Base-by-base conservation (phyloP, 2,113 vertebrate species). In the Xyrauchen texanus region DNA sequence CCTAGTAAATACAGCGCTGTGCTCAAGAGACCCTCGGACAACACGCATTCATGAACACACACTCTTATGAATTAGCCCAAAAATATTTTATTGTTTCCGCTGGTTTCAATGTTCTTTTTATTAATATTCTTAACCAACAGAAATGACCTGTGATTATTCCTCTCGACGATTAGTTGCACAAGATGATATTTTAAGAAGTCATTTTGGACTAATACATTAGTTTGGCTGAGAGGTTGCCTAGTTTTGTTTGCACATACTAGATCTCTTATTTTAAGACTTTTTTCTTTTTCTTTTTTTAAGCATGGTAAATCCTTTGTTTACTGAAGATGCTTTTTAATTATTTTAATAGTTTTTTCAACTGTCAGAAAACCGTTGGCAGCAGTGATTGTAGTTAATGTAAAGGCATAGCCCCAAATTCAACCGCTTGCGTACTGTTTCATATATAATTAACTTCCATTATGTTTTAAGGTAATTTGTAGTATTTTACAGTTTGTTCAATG, bases 1-100 rank as follows among this genome's bases (percentile, higher is more conserved):
- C 70, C 68, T 7, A 76, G 70, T 34, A 85, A 81, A 78, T 85
- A 83, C 78, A 81, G 69, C 13, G 84, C 81, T 51, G 78, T 81
- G 42, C 53, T 83, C 63, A 80, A 52, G 81, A 85, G 74, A 80
- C 73, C 77, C 21, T 15, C n/a, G 57, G 8, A 13, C 34, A 3
- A 13, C 42, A 44, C 52, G 1, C 15, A 55, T 42, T 57, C 47
- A 57, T 49, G 77, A 53, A 47, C 72, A 12, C 57, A 51, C 65
- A 13, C 13, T 11, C 52, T 0, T 10, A 64, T 57, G 34, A 74
- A 58, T 55, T 65, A 9, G 4, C 49, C 34, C 15, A 44, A 15
- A 71, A 58, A 60, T 73, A 57, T 73, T 34, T 34, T 34, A 34
- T 34, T 47, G 68, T 76, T 53, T 57, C 52, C 11, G 60, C 65